phyloP scores from a whole-genome alignment of 2,888 invertebrate genomes.

The Ctenicera cuprea region DNA sequence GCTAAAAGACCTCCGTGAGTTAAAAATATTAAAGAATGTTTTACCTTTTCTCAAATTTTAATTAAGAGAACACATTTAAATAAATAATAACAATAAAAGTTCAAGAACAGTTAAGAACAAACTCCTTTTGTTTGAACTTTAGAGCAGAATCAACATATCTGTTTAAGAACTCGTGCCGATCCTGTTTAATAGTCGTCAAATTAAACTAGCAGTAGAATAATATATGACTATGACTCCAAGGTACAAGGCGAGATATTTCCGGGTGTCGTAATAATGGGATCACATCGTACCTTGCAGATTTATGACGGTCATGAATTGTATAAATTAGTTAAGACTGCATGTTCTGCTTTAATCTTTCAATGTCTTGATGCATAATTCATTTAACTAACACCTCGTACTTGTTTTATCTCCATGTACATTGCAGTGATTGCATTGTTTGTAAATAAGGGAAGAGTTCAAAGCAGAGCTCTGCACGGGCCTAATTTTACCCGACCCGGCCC shows the following conservation, averaged over 20 bases:
- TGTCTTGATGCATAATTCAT: too few relatives aligned
- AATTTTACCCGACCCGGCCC: too few relatives aligned
- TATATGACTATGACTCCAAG: too few relatives aligned
- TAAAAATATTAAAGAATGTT: not conserved
- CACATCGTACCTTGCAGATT: conserved; percentile 4
- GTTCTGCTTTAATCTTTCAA: too few relatives aligned
- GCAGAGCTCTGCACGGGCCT: too few relatives aligned
- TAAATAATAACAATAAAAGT: not conserved
- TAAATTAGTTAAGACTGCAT: not conserved
- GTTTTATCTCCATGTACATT: too few relatives aligned
- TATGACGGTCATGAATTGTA: not conserved
- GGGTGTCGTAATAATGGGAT: conserved; percentile 11
- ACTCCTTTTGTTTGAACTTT: too few relatives aligned
- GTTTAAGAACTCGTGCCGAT: not conserved
- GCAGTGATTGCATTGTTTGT: too few relatives aligned
- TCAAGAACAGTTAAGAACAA: too few relatives aligned
- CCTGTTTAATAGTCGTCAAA: not conserved
- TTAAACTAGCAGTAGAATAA: not conserved
- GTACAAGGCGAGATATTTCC: conserved; percentile 8
- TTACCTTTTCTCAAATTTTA: not conserved
- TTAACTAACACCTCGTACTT: too few relatives aligned
- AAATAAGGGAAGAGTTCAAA: too few relatives aligned
- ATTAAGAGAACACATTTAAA: not conserved
- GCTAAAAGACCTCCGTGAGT: not conserved
- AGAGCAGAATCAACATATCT: too few relatives aligned